Evolutionary conservation across 2,113 vertebrate genomes (phyloP).

Genomic region (Megatriorchis doriae): DNA sequence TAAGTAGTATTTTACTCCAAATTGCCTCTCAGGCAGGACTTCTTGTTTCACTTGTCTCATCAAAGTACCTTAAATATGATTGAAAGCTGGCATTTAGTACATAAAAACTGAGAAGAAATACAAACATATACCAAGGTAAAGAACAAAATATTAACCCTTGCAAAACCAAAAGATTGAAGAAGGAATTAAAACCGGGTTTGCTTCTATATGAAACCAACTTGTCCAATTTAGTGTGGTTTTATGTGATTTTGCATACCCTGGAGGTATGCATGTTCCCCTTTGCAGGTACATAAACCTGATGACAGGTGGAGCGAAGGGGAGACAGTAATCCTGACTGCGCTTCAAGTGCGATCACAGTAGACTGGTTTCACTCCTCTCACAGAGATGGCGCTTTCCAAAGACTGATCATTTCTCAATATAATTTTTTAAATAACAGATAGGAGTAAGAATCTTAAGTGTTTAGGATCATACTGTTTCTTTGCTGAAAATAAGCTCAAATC

Average conservation of each 20-base stretch:
- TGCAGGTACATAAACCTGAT: rapidly evolving
- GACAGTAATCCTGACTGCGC: neutral
- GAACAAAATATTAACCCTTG: neutral
- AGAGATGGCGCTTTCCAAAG: neutral
- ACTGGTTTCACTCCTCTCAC: neutral
- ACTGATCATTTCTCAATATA: neutral
- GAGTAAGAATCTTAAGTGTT: neutral
- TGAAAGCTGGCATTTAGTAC: neutral
- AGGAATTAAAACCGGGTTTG: neutral
- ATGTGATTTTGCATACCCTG: neutral
- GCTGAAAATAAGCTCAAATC: neutral
- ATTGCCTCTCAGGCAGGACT: neutral
- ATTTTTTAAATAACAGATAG: neutral
- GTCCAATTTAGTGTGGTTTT: neutral
- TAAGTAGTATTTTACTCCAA: neutral
- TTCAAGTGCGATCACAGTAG: neutral
- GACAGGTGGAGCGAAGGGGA: neutral
- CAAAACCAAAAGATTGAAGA: neutral
- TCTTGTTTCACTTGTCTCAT: neutral
- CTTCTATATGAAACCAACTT: neutral
- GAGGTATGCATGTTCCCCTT: neutral
- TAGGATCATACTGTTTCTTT: neutral
- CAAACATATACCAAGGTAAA: neutral
- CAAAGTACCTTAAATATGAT: neutral
- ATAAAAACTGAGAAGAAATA: neutral